phyloP scores from a whole-genome alignment of 30 jellyfish, hydroid and myxozoan species.

The Catostylus mosaicus region DNA sequence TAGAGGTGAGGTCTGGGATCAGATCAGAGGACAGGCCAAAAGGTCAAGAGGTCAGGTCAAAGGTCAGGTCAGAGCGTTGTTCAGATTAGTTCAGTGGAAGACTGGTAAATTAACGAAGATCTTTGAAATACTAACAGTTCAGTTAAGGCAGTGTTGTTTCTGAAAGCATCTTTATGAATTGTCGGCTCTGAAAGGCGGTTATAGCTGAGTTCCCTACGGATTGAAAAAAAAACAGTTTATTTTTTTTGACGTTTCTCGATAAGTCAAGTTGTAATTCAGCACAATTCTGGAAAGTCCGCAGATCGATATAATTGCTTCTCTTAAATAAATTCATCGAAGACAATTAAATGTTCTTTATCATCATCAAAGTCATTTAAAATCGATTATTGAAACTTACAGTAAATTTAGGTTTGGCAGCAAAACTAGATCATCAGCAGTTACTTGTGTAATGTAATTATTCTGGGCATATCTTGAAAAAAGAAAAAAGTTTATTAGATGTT shows the following conservation, averaged over 20 bases:
- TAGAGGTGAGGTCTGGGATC: too few relatives aligned
- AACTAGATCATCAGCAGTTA: constrained; percentile 58
- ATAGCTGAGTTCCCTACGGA: constrained; percentile 55
- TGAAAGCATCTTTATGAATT: constrained; percentile 79
- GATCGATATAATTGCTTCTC: too few relatives aligned
- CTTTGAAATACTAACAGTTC: constrained; percentile 53
- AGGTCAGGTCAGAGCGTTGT: too few relatives aligned
- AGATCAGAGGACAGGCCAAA: too few relatives aligned
- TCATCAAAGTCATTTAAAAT: too few relatives aligned
- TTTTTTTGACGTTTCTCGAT: too few relatives aligned
- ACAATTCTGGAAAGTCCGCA: too few relatives aligned
- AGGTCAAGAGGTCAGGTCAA: too few relatives aligned
- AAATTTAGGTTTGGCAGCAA: constrained; percentile 18
- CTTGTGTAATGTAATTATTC: constrained; percentile 30
- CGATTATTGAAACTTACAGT: constrained; percentile 75
- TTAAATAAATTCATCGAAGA: too few relatives aligned
- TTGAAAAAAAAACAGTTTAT: neutral
- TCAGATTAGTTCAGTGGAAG: neutral
- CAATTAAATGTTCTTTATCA: too few relatives aligned
- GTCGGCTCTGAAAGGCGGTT: constrained; percentile 72
- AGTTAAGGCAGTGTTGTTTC: constrained; percentile 44
- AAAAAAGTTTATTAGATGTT: too few relatives aligned
- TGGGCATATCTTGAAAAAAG: constrained; percentile 39
- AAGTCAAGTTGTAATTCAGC: too few relatives aligned
- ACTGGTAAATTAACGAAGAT: neutral